These are phyloP conservation scores for Takifugu rubripes DNA, from an alignment of 2,797 vertebrate genomes.

Conservation along the genomic window DNA sequence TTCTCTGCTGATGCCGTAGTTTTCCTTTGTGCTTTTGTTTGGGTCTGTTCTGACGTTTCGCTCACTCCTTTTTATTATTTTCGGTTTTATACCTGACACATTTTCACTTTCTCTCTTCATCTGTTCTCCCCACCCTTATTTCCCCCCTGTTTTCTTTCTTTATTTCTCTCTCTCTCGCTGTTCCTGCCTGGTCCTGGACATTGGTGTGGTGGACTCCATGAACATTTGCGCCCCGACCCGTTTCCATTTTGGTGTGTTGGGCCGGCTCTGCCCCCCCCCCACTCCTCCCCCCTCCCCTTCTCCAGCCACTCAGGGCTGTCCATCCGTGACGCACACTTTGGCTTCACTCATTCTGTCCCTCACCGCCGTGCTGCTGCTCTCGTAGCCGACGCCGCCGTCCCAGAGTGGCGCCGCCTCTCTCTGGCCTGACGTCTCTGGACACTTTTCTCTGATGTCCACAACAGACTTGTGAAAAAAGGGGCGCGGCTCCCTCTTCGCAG, in stretches of 20 bases:
- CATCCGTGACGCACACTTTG: slow-evolving; percentile 84
- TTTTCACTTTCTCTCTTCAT: slow-evolving; percentile 81
- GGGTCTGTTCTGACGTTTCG: slow-evolving; percentile 50
- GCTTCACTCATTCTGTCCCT: slow-evolving; percentile 82
- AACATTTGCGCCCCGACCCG: slow-evolving; percentile 64
- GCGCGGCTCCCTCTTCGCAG: slow-evolving; percentile 31
- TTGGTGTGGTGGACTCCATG: slow-evolving; percentile 73
- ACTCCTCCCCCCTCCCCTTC: slow-evolving; percentile 17
- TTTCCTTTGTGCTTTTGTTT: slow-evolving; percentile 62
- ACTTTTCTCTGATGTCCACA: slow-evolving; percentile 38
- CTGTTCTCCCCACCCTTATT: slow-evolving; percentile 71
- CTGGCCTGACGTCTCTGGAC: slow-evolving; percentile 58
- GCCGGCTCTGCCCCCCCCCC: slow-evolving; percentile 26
- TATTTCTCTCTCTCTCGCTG: slow-evolving; percentile 58
- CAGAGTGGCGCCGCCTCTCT: slow-evolving; percentile 53
- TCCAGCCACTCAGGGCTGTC: slow-evolving; percentile 84
- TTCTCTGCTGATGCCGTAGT: slow-evolving; percentile 71
- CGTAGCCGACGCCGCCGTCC: slow-evolving; percentile 68
- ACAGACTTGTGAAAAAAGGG: slow-evolving; percentile 23
- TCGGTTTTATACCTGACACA: slow-evolving; percentile 78
- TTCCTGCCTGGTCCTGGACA: slow-evolving; percentile 71
- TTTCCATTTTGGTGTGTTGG: slow-evolving; percentile 61
- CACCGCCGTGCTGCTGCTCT: slow-evolving; percentile 83
- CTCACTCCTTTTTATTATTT: slow-evolving; percentile 18
- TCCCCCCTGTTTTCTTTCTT: slow-evolving; percentile 64